Conservation (phyloP, 2,888 invertebrate species). For the Alloscopus bannaensis region DNA sequence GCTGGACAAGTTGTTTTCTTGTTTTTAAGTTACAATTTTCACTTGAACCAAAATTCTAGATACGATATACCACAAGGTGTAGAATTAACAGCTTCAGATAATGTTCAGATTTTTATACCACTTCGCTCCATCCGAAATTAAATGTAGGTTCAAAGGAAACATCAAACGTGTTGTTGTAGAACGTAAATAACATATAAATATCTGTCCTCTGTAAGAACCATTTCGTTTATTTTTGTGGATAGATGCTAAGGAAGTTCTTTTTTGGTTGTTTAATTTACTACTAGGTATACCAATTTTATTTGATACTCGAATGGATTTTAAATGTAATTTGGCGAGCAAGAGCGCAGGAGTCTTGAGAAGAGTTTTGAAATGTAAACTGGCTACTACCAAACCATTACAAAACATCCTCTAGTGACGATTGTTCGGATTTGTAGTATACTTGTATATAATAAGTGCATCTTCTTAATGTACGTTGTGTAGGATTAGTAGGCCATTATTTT, state of each 20-base stretch:
- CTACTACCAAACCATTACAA: not conserved
- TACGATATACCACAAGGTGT: conserved; percentile 21
- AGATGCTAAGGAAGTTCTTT: conserved; percentile 13
- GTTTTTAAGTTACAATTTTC: conserved; percentile 24
- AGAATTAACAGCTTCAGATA: conserved; percentile 43
- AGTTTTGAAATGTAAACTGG: not conserved
- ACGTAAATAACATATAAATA: not conserved
- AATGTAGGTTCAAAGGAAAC: conserved; percentile 28
- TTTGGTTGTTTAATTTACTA: conserved; percentile 43
- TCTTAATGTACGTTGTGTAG: conserved; percentile 14
- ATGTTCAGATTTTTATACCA: conserved; percentile 60
- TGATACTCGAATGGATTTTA: conserved; percentile 40
- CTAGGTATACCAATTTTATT: conserved; percentile 26
- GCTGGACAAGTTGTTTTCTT: conserved; percentile 34
- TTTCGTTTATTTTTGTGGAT: conserved; percentile 53
- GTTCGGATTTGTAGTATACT: conserved; percentile 35
- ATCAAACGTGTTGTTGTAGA: conserved; percentile 22
- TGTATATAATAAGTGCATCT: conserved; percentile 13
- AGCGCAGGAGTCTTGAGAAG: too few species aligned
- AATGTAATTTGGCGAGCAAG: not conserved
- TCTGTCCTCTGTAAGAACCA: conserved; percentile 18
- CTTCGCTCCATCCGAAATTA: conserved; percentile 59
- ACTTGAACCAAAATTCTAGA: conserved; percentile 45
- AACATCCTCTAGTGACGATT: not conserved
- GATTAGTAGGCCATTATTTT: conserved; percentile 43